Evolutionary conservation across 2,113 vertebrate genomes (phyloP).

Genomic region (Vulpes vulpes): DNA sequence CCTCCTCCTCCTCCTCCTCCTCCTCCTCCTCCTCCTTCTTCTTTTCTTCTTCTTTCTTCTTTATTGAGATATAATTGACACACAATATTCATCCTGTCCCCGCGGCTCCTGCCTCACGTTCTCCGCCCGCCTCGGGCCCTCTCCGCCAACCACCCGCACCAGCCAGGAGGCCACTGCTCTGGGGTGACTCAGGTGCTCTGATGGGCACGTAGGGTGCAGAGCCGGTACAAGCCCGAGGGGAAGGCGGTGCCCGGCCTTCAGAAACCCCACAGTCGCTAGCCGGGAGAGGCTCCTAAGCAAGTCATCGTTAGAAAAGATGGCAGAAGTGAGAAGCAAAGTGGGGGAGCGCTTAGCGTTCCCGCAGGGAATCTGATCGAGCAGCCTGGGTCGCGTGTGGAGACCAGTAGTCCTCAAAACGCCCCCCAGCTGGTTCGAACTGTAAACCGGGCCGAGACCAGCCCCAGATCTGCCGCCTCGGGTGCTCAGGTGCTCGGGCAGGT

Average conservation of each 20-base stretch:
- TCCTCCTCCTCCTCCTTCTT: too few relatives aligned
- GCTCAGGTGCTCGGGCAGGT: neutral
- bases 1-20: neutral
- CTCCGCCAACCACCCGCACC: neutral
- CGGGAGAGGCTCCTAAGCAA: slow-evolving; percentile 22
- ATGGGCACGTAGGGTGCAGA: neutral
- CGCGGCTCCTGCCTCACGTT: neutral
- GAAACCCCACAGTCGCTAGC: neutral
- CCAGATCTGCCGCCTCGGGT: neutral
- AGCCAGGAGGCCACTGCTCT: neutral
- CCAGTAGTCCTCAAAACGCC: slow-evolving; percentile 1
- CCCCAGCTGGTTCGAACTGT: neutral
- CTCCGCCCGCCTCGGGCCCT: neutral
- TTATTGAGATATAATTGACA: too few relatives aligned
- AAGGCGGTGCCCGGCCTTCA: neutral
- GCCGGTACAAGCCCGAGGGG: neutral
- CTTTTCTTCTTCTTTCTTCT: too few relatives aligned
- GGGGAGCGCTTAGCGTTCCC: neutral
- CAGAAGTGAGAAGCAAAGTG: slow-evolving; percentile 8
- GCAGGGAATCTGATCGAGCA: slow-evolving; percentile 15
- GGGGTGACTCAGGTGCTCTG: neutral
- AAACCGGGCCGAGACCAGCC: neutral
- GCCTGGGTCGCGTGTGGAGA: neutral
- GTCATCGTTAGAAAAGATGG: neutral
- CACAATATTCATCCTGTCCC: neutral